phyloP scores from a whole-genome alignment of 2,888 invertebrate species.

The Aphrophora alni region DNA sequence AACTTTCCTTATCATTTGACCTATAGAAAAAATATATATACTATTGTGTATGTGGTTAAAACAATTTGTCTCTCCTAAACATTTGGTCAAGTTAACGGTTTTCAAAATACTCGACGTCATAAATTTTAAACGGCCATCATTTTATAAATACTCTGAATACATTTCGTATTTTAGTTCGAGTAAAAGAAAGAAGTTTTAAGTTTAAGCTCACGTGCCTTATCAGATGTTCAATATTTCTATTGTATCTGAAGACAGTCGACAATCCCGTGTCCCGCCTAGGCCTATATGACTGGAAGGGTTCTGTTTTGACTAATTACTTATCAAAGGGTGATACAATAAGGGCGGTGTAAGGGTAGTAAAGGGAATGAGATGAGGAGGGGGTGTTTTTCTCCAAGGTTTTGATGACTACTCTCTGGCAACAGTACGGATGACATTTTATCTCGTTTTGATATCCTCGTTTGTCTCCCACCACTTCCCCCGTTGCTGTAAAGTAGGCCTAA shows the following conservation, averaged over 20 bases:
- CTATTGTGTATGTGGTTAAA: too few species aligned
- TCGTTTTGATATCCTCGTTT: background rate
- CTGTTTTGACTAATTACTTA: constrained; percentile 62
- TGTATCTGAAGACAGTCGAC: background rate
- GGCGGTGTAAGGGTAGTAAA: constrained; percentile 15
- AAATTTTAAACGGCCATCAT: too few species aligned
- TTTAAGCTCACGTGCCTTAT: too few species aligned
- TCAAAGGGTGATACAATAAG: constrained; percentile 60
- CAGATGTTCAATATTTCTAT: too few species aligned
- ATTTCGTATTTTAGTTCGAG: too few species aligned
- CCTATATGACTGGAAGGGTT: background rate
- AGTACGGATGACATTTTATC: background rate
- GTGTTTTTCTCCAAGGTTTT: constrained; percentile 4
- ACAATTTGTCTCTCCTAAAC: too few species aligned
- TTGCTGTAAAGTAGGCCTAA: background rate
- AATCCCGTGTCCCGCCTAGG: background rate
- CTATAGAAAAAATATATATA: too few species aligned
- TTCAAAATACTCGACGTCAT: too few species aligned
- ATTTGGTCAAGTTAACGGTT: too few species aligned
- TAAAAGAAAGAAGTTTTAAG: too few species aligned
- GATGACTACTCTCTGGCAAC: constrained; percentile 2
- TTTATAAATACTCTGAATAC: too few species aligned
- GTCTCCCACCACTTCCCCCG: background rate
- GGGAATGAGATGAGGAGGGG: background rate
- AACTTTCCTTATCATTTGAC: too few species aligned